Evolutionary conservation across 2,113 vertebrate genomes (phyloP), one percentile per base, ranked within the genome.

Genomic region (Nycticryphes semicollaris): DNA sequence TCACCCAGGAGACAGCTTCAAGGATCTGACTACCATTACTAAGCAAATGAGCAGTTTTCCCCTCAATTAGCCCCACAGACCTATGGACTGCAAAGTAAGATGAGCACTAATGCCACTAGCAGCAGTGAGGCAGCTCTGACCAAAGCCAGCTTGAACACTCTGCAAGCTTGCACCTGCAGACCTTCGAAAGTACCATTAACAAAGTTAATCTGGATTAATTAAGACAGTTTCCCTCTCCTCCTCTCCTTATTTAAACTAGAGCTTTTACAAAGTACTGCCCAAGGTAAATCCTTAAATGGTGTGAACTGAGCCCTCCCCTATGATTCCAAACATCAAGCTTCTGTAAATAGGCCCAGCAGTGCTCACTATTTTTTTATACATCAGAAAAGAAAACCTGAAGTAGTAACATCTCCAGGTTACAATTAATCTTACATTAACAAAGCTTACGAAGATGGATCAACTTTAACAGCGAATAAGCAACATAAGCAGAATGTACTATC

Each of bases 51-150:
- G 68, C 28, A 28, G 76, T 14, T 89, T 33, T 28, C 9, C 2
- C 14, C 39, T 6, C 5, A 69, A 48, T 39, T 9, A 56, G 23
- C 31, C 21, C 22, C 2, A 3, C 39, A 31, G 15, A 74, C 27
- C 43, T 39, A 21, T 1, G 0, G 37, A 28, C 22, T 1, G 0
- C 6, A 22, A 37, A 72, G 13, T 4, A 19, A 30, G 8, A n/a
- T 0, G 6, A 66, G 59, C 25, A 23, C 33, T 3, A 33, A 60
- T 1, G 14, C 30, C 43, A 56, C 6, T 37, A 16, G 30, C 4
- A 0, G 30, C 13, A 68, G 28, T 1, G 10, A 60, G 35, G 56
- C 35, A 81, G 64, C 45, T 53, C 80, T 35, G 59, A 62, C 15
- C 0, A 0, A 62, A 59, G 68, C 28, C 68, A 48, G 1, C 25